Percentiles rank a stretch among this genome's conserved stretches.
These are phyloP conservation scores for Parapristionchus giblindavisi DNA, from an alignment of 2,888 invertebrate species.

Conservation along the genomic window DNA sequence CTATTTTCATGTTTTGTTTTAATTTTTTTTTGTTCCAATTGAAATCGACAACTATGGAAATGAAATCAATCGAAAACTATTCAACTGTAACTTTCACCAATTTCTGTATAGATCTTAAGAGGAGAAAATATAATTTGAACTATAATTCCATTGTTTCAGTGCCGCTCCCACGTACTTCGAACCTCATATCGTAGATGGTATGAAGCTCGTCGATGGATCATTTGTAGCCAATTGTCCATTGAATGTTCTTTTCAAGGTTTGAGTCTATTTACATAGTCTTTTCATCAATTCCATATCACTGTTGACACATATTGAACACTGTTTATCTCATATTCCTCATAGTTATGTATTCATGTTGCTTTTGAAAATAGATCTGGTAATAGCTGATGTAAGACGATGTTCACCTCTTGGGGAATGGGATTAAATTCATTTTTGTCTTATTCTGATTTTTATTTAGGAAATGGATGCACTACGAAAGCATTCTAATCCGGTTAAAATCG, in stretches of 20 bases:
- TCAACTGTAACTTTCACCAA: not conserved
- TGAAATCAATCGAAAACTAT: not conserved
- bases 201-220: constrained; percentile 62
- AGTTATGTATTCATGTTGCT: too few species aligned
- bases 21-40: not conserved
- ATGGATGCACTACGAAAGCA: constrained; percentile 58
- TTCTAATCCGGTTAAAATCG: constrained; percentile 53
- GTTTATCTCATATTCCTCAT: too few species aligned
- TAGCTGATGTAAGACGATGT: too few species aligned
- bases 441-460: constrained; percentile 53
- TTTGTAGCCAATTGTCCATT: constrained; percentile 66
- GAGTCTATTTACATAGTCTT: too few species aligned
- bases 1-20: not conserved
- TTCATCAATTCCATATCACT: too few species aligned
- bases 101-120: too few species aligned
- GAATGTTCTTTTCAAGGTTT: constrained; percentile 61
- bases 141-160: constrained; percentile 44
- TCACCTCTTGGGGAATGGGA: too few species aligned
- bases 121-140: too few species aligned
- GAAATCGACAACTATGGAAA: not conserved
- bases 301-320: too few species aligned
- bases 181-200: constrained; percentile 54
- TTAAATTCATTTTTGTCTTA: too few species aligned
- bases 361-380: too few species aligned
- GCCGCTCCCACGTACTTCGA: constrained; percentile 67